phyloP scores from a whole-genome alignment of 2,888 invertebrate genomes.

The Caenorhabditis afra region DNA sequence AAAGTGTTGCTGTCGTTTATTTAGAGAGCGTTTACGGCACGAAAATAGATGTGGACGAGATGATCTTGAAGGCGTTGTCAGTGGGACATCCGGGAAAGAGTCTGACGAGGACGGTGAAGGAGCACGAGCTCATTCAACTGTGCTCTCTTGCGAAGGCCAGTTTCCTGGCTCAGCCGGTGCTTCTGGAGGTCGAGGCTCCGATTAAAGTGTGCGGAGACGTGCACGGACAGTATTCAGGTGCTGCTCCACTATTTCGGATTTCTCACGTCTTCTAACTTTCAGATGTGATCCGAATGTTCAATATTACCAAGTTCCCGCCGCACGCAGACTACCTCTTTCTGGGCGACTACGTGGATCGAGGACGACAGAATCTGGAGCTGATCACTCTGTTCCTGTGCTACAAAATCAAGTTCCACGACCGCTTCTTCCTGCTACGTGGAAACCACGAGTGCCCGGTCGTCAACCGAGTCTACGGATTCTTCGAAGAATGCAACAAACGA shows the following conservation, averaged over 20 bases:
- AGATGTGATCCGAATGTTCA: constrained; percentile 72
- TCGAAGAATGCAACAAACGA: constrained; percentile 72
- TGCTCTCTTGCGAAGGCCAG: constrained; percentile 63
- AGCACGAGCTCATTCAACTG: constrained; percentile 66
- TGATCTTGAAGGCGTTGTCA: constrained; percentile 67
- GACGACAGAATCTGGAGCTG: constrained; percentile 70
- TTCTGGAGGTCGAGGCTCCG: constrained; percentile 72
- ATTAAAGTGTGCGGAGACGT: constrained; percentile 75
- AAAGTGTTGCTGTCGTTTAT: neutral
- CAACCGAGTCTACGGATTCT: constrained; percentile 75
- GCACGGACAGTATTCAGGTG: constrained; percentile 75
- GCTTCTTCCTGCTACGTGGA: constrained; percentile 72
- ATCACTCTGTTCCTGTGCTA: constrained; percentile 72
- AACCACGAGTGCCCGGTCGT: constrained; percentile 72
- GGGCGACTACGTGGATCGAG: constrained; percentile 76
- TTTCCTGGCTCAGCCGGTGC: constrained; percentile 66
- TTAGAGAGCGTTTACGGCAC: constrained; percentile 13
- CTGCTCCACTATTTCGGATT: too few species aligned
- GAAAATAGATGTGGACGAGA: constrained; percentile 65
- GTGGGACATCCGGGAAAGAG: constrained; percentile 67
- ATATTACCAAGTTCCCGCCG: constrained; percentile 71
- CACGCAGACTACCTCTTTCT: constrained; percentile 73
- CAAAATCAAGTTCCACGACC: constrained; percentile 67
- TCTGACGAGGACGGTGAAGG: constrained; percentile 69
- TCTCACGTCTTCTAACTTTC: neutral